A percentile compares a stretch with the other conserved stretches of the same genome.
Evolutionary conservation across 2,797 vertebrate species (phyloP).

Genomic region (Gila robusta): DNA sequence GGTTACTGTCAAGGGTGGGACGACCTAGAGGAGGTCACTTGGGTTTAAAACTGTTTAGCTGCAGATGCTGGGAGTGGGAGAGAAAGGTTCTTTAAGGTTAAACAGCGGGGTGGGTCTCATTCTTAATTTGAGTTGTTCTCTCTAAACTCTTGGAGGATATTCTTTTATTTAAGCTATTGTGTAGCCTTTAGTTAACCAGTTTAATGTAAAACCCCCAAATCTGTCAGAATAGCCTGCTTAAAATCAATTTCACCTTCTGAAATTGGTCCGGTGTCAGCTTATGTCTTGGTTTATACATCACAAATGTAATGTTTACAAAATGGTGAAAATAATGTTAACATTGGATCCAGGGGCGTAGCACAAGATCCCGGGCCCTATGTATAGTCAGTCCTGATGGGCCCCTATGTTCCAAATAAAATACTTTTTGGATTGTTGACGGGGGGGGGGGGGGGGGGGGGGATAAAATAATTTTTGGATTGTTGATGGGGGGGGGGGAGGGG

Average conservation of each 20-base stretch:
- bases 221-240: constrained; percentile 5
- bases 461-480: too few species aligned
- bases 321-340: constrained; percentile 19
- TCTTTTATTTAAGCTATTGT: constrained; percentile 33
- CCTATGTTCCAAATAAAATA: too few species aligned
- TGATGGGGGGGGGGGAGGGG: too few species aligned
- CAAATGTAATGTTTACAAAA: constrained; percentile 19
- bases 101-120: constrained; percentile 36
- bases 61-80: constrained; percentile 27
- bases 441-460: too few species aligned
- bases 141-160: constrained; percentile 24
- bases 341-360: too few species aligned
- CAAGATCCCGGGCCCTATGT: too few species aligned
- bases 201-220: constrained; percentile 6
- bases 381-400: too few species aligned
- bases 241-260: constrained; percentile 23
- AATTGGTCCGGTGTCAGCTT: neutral
- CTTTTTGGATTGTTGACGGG: too few species aligned
- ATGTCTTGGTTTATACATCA: constrained; percentile 12
- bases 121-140: constrained; percentile 45
- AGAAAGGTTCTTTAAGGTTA: constrained; percentile 52
- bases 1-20: constrained; percentile 48
- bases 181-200: constrained; percentile 22
- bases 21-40: constrained; percentile 26
- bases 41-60: constrained; percentile 46